Evolutionary conservation across 2,797 vertebrate species (phyloP).

Genomic region (Pangasius mekongensis): DNA sequence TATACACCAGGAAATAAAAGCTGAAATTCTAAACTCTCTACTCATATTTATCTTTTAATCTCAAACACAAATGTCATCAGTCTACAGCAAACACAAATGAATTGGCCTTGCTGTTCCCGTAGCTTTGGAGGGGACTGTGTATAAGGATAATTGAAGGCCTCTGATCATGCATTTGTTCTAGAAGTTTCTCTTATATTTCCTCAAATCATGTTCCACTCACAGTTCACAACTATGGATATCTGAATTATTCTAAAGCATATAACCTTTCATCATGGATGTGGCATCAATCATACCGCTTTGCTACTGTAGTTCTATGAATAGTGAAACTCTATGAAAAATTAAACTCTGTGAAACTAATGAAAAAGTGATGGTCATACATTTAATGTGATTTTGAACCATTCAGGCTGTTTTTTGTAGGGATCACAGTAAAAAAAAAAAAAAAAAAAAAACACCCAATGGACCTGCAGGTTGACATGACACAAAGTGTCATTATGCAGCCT

Average conservation of each 20-base stretch:
- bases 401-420: background rate
- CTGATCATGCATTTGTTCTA: conserved; percentile 40
- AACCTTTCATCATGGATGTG: background rate
- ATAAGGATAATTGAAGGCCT: conserved; percentile 56
- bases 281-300: background rate
- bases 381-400: background rate
- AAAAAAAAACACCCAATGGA: background rate
- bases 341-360: background rate
- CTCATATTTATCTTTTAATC: no score
- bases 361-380: background rate
- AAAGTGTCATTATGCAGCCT: conserved; percentile 54
- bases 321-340: background rate
- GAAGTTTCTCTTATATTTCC: conserved; percentile 9
- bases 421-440: background rate
- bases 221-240: background rate
- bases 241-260: background rate
- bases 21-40: no score
- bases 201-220: conserved; percentile 1
- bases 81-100: no score
- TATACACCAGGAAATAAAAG: no score
- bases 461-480: background rate
- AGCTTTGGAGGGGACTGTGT: no score
- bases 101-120: no score
- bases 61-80: no score
- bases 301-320: no score